Base-by-base conservation (phyloP, 1,140 invertebrate genomes). In the Trypoxylus dichotomus region DNA sequence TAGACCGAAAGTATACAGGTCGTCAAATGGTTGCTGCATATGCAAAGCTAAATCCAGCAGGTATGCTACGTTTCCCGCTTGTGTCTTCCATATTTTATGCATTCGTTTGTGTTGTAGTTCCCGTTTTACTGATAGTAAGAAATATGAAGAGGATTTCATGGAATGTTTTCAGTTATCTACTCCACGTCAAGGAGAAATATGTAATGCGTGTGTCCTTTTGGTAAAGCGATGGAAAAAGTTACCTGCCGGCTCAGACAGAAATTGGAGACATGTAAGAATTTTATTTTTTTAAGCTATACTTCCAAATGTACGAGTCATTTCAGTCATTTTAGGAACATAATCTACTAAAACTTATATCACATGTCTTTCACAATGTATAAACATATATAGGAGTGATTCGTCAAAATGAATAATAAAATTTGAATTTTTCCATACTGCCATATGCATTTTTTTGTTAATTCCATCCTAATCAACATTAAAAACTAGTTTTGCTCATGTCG, bases 31-130 rank as follows among this genome's bases (percentile, higher is more conserved):
- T 71, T 96, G 95, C 86, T 96, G 95, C 86, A 96, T 96, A 82
- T 96, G 95, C 85, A 92, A 94, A 86, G 95, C 94, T 11, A 96
- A 96, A 88, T 96, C 94, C 7, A 94, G 93, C 90, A 94, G 91
- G 91, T 87, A 75, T 24, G 8, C 54, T 54, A 54, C 21, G 27
- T 68, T 58, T 7, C 15, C 21, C 47, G 47, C 13, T 58, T 13
- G 0, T 7, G 21, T 13, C 15, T n/a, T 58, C 15, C 7, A 8
- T 6, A 68, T 11, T 29, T 54, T 58, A 27, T 8, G 21, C 19
- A 42, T 76, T 5, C 32, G 37, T 41, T 84, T 79, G 81, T 81
- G 74, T 85, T 90, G 80, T 78, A 94, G 94, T 86, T 96, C 94
- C 25, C 89, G 95, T 73, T 96, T 96, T 85, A 96, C 94, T 1